Percentiles rank a stretch among this genome's conserved stretches.
phyloP scores from a whole-genome alignment of 2,888 invertebrate genomes.

The Zaprionus lineosus region DNA sequence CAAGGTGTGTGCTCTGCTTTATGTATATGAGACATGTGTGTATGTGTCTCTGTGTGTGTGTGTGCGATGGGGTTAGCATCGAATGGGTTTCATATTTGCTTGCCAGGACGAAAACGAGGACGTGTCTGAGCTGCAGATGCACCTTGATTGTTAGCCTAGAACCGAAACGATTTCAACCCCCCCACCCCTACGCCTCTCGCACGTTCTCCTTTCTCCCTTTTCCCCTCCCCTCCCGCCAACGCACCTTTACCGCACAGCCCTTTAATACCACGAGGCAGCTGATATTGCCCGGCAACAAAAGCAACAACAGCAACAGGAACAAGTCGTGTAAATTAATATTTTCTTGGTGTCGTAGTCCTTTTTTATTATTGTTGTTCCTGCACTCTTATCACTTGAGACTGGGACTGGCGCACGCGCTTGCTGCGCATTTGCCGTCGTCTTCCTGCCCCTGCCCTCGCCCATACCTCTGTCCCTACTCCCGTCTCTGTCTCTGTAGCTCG shows the following conservation, averaged over 20 bases:
- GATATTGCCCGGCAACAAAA: slow-evolving; percentile 33
- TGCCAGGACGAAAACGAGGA: slow-evolving; percentile 46
- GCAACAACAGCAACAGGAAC: slow-evolving; percentile 15
- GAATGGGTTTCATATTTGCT: slow-evolving; percentile 56
- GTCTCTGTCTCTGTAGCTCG: background rate
- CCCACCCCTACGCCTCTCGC: too few relatives aligned
- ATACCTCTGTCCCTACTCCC: slow-evolving; percentile 3
- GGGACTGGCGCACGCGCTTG: slow-evolving; percentile 49
- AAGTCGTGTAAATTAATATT: slow-evolving; percentile 67
- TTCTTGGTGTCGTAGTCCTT: slow-evolving; percentile 51
- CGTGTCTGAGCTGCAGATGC: slow-evolving; percentile 68
- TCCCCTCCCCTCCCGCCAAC: too few relatives aligned
- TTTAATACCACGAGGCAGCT: slow-evolving; percentile 57
- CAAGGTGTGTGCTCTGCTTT: slow-evolving; percentile 50
- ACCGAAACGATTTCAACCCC: background rate
- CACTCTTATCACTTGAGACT: slow-evolving; percentile 55
- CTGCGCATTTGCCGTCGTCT: slow-evolving; percentile 64
- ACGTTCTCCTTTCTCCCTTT: too few relatives aligned
- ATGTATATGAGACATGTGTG: too few relatives aligned
- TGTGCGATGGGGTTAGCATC: slow-evolving; percentile 59
- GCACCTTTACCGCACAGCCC: too few relatives aligned
- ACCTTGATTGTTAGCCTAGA: slow-evolving; percentile 45
- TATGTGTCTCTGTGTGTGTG: slow-evolving; percentile 6
- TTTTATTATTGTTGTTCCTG: slow-evolving; percentile 12
- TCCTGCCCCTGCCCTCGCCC: slow-evolving; percentile 46